A percentile compares a stretch with the other conserved stretches of the same genome.
phyloP scores from a whole-genome alignment of 1,140 invertebrate species.

The Uloborus diversus region DNA sequence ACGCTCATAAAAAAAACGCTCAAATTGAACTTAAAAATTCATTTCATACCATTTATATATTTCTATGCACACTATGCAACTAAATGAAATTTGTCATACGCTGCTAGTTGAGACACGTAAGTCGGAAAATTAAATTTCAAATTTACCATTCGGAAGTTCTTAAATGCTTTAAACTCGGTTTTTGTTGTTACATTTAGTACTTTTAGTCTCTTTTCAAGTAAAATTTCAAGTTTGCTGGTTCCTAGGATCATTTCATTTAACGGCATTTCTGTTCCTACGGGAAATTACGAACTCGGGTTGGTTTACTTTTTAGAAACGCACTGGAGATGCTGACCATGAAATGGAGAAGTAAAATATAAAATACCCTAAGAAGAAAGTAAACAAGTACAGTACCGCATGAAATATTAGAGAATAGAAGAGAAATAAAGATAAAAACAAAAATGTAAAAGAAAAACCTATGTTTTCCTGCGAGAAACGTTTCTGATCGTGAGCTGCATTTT shows the following conservation, averaged over 20 bases:
- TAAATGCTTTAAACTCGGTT: too few relatives aligned
- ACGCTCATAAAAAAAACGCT: too few relatives aligned
- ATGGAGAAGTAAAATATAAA: slow-evolving; percentile 32
- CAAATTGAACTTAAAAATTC: too few relatives aligned
- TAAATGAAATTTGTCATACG: too few relatives aligned
- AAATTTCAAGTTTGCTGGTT: too few relatives aligned
- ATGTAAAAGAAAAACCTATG: background rate
- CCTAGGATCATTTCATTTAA: slow-evolving; percentile 17
- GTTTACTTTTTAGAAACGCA: background rate
- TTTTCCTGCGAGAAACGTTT: slow-evolving; percentile 27
- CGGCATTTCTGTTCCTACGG: slow-evolving; percentile 1
- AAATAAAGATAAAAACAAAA: background rate
- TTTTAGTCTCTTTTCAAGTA: too few relatives aligned
- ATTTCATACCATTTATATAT: too few relatives aligned
- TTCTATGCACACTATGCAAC: too few relatives aligned
- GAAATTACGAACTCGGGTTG: slow-evolving; percentile 19
- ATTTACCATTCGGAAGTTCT: too few relatives aligned
- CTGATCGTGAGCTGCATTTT: slow-evolving; percentile 32
- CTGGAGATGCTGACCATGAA: background rate
- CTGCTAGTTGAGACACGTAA: too few relatives aligned
- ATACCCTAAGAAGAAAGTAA: slow-evolving; percentile 20
- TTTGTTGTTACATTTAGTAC: too few relatives aligned
- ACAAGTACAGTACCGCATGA: slow-evolving; percentile 17
- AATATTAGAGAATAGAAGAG: slow-evolving; percentile 12
- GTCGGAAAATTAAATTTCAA: too few relatives aligned